A percentile compares a stretch with the other conserved stretches of the same genome.
phyloP scores from a whole-genome alignment of 2,888 invertebrate species.

The Microplitis manilae region DNA sequence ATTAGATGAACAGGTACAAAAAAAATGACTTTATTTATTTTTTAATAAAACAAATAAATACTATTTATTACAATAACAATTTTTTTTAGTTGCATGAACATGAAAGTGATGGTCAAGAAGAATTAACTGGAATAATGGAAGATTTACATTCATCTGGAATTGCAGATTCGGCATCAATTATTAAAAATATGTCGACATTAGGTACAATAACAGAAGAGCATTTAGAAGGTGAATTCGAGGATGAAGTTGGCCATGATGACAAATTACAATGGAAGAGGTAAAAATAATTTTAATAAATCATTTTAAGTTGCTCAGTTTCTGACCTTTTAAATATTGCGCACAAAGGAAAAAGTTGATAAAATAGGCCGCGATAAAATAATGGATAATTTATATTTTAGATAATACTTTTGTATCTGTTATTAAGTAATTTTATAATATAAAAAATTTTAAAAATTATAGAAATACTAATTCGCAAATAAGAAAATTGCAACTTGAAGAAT shows the following conservation, averaged over 20 bases:
- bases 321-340: too few species aligned
- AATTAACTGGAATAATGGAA: slow-evolving; percentile 55
- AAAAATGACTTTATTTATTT: background rate
- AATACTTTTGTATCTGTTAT: too few species aligned
- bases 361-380: too few species aligned
- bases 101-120: background rate
- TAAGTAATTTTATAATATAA: too few species aligned
- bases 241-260: slow-evolving; percentile 36
- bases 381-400: too few species aligned
- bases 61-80: background rate
- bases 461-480: too few species aligned
- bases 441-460: too few species aligned
- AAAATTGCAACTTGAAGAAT: background rate
- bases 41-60: background rate
- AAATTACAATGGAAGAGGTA: slow-evolving; percentile 6
- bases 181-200: slow-evolving; percentile 51
- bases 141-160: slow-evolving; percentile 60
- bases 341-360: too few species aligned
- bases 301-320: too few species aligned
- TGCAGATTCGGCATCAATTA: slow-evolving; percentile 48
- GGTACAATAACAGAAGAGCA: slow-evolving; percentile 40
- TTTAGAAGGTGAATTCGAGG: slow-evolving; percentile 35
- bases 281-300: background rate
- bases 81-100: background rate
- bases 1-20: background rate